phyloP scores from a whole-genome alignment of 2,113 vertebrate genomes.

The Guaruba guarouba region DNA sequence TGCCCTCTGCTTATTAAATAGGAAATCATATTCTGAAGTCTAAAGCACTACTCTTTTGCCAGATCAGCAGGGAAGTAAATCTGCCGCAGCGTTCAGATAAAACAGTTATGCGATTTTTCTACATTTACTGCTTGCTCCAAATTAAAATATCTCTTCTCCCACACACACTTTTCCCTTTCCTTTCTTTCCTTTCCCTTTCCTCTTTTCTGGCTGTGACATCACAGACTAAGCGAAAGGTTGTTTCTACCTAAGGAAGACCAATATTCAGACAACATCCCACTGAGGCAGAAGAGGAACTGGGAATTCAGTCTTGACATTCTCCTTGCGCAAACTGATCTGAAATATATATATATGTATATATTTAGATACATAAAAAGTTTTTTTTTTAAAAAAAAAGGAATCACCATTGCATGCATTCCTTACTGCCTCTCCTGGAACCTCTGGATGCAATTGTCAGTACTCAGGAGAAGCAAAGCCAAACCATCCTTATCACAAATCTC shows the following conservation, averaged over 20 bases:
- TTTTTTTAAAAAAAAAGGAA: neutral
- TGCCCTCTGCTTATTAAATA: slow-evolving; percentile 52
- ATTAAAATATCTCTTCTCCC: neutral
- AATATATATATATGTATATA: neutral
- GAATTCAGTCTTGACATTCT: neutral
- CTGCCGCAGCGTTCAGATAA: neutral
- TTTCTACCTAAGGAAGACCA: neutral
- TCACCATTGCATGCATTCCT: neutral
- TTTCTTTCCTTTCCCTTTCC: rapidly evolving
- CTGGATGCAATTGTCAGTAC: neutral
- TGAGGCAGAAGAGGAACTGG: neutral
- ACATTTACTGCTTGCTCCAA: neutral
- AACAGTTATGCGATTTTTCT: neutral
- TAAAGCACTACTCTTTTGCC: neutral
- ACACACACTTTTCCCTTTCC: neutral
- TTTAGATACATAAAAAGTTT: neutral
- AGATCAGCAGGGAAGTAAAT: neutral
- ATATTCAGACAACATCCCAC: neutral
- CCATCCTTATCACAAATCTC: neutral
- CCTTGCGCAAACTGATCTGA: neutral
- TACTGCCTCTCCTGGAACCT: neutral
- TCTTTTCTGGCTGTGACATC: neutral
- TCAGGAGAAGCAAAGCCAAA: neutral
- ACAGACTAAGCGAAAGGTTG: neutral
- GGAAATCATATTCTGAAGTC: neutral